Evolutionary conservation across 2,113 vertebrate species (phyloP), one percentile per base, ranked within the genome.

Genomic region (Phalacrocorax aristotelis): DNA sequence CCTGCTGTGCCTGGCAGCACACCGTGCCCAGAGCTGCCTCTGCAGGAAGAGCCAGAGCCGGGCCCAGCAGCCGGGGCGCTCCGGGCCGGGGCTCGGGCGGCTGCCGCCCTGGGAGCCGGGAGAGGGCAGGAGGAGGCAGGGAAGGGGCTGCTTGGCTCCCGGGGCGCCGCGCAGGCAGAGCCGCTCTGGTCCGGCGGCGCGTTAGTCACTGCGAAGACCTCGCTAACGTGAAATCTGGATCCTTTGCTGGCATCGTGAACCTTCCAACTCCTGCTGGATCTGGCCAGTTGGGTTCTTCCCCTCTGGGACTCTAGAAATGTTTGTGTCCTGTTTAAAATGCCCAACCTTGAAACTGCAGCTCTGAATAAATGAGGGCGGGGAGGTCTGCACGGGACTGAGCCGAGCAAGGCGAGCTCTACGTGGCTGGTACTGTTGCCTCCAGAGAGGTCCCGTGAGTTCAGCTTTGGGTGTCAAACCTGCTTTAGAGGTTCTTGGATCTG

Each of bases 371-470:
- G 46, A 27, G 21, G n/a, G 17, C 5, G 6, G 54, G 42, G 26
- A 54, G 48, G 30, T 32, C 8, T 5, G 14, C 5, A 30, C 48
- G 69, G 54, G 61, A 15, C 54, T 22, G 62, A 60, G 82, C 32
- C 1, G 12, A 19, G 65, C n/a, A 13, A 32, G 65, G 51, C 0
- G 6, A 55, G 81, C 65, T 48, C 32, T 22, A 1, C 1, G 4
- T 13, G 51, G 32, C 36, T 34, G 52, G 44, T 29, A 2, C 25
- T 30, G 13, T 69, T 2, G 1, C 42, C 46, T 38, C 36, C 81
- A 51, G 51, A 57, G n/a, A 52, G 21, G 42, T 76, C 58, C 57
- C 1, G 0, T 17, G 36, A 22, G 44, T 25, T 38, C 46, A 30
- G 65, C 38, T 51, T 30, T 54, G 44, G 78, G 38, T 30, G 29